phyloP scores from a whole-genome alignment of 1,140 invertebrate genomes.

The Bombus impatiens region DNA sequence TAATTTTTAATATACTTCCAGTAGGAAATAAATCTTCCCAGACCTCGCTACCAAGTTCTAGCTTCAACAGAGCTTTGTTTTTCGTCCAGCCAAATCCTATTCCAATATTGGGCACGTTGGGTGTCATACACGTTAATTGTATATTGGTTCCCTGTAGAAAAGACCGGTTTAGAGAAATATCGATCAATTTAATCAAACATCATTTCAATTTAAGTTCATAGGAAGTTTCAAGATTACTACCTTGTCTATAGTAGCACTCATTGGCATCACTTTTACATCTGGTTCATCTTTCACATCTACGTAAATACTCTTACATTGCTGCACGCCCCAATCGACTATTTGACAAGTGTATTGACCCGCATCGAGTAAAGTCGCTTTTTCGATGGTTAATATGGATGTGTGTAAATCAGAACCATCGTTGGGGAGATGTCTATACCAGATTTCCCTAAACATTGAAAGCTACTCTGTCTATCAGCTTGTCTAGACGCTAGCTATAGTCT shows the following conservation, averaged over 20 bases:
- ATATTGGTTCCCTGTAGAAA: conserved; percentile 74
- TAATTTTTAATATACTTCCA: conserved; percentile 90
- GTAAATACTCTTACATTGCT: conserved; percentile 88
- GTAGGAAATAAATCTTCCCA: conserved; percentile 91
- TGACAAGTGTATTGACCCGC: conserved; percentile 89
- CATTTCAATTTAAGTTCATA: too few relatives aligned
- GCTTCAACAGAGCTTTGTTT: conserved; percentile 87
- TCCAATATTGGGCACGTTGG: conserved; percentile 76
- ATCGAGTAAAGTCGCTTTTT: conserved; percentile 86
- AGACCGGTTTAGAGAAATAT: neutral
- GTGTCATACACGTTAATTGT: conserved; percentile 78
- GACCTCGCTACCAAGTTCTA: conserved; percentile 87
- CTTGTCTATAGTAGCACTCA: conserved; percentile 88
- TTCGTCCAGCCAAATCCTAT: conserved; percentile 92
- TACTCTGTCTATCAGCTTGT: neutral
- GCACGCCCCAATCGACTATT: conserved; percentile 87
- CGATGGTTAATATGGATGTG: conserved; percentile 87
- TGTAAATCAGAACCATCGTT: conserved; percentile 86
- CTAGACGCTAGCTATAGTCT: too few relatives aligned
- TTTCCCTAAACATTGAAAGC: conserved; percentile 70
- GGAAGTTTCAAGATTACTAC: conserved; percentile 81
- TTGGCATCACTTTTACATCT: conserved; percentile 87
- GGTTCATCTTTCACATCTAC: conserved; percentile 87
- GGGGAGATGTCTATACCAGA: conserved; percentile 80
- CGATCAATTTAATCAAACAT: neutral